Evolutionary conservation across 2,888 invertebrate genomes (phyloP), one percentile per base, ranked within the genome.

Genomic region (Andrena haemorrhoa): DNA sequence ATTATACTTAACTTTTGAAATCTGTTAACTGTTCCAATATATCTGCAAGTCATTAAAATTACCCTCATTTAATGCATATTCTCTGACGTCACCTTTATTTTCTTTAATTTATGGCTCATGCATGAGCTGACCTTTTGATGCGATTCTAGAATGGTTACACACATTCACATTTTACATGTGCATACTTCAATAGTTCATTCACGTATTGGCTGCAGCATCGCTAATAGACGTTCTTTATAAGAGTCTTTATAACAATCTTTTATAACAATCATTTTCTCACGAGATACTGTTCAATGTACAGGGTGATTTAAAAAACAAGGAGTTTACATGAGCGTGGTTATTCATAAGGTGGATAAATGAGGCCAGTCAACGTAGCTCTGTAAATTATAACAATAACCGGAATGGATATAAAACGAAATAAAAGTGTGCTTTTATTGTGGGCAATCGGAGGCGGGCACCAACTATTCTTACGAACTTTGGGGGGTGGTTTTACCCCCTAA

Each of bases 81-180:
- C 12, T 60, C 60, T 60, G n/a, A 31, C 31, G 8, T 60, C 60
- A 16, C 33, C 60, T 33, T 60, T 31, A 60, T 31, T 31, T 33
- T n/a, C 60, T 31, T 60, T 60, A 16, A 60, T 60, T 60, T 31
- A 56, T 56, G 26, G 12, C 29, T 60, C 2, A n/a, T 60, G 12
- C 60, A 60, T n/a, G 33, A 6, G 8, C n/a, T 60, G 60, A 60
- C 60, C 60, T 60, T 60, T 60, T n/a, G 23, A 60, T 60, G 60
- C 31, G n/a, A 60, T n/a, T n/a, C 41, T 41, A 41, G 16, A 41
- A 31, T 16, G 7, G 8, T 33, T 60, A 31, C 20, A 60, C 60
- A 60, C 60, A 31, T 60, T 31, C 60, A 7, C 60, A n/a, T 31
- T 60, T 20, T 26, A 56, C 56, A 26, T 4, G 23, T 12, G 10